These are phyloP conservation scores for Philotrypesis tridentata DNA, from an alignment of 1,140 invertebrate species.

Conservation along the genomic window DNA sequence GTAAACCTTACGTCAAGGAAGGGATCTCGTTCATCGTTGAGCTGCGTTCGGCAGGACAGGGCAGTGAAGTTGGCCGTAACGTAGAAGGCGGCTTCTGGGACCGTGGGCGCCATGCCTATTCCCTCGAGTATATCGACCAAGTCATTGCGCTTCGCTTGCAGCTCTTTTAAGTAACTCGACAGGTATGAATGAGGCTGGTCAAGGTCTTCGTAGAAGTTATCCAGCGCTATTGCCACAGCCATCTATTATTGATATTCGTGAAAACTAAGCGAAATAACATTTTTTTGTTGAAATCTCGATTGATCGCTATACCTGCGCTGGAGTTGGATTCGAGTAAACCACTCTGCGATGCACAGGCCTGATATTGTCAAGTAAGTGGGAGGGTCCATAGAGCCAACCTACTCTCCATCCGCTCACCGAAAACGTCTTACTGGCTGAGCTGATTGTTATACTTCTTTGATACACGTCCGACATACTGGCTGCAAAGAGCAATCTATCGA, in stretches of 20 bases:
- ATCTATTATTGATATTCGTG: conserved; percentile 87
- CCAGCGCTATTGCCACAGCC: conserved; percentile 94
- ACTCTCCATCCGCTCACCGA: background rate
- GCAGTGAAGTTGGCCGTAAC: conserved; percentile 94
- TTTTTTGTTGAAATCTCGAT: background rate
- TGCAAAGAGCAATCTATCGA: background rate
- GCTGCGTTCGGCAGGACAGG: conserved; percentile 85
- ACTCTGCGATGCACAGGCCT: background rate
- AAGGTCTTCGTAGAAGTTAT: conserved; percentile 82
- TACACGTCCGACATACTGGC: background rate
- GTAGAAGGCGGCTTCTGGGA: conserved; percentile 98
- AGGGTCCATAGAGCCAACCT: background rate
- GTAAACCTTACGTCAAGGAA: conserved; percentile 89
- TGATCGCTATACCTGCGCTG: background rate
- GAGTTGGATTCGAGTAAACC: background rate
- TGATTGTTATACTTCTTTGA: background rate
- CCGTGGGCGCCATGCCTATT: conserved; percentile 91
- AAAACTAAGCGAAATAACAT: conserved; percentile 64
- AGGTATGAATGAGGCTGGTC: conserved; percentile 90
- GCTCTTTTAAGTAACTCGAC: conserved; percentile 82
- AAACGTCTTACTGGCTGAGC: background rate
- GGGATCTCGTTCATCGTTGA: conserved; percentile 81
- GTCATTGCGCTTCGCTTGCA: conserved; percentile 88
- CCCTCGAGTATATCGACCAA: conserved; percentile 85
- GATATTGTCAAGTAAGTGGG: background rate